Evolutionary conservation across 2,113 vertebrate species (phyloP).

Genomic region (Oreochromis tanganicae): DNA sequence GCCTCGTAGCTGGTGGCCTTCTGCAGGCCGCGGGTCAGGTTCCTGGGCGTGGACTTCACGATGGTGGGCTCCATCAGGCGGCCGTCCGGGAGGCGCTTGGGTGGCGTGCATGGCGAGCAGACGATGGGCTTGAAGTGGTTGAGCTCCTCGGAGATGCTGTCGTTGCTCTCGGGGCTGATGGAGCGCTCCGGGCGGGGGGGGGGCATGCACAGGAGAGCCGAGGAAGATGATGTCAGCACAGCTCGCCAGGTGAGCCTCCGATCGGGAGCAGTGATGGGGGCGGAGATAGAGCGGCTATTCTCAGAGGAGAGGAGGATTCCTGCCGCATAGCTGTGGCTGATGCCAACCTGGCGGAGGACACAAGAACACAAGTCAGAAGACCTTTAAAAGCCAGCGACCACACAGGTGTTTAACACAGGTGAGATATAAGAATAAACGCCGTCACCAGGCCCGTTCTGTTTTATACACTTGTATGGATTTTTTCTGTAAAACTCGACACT

Average conservation of each 20-base stretch:
- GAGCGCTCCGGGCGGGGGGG: slow-evolving; percentile 79
- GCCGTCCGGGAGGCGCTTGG: slow-evolving; percentile 88
- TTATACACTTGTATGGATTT: not conserved
- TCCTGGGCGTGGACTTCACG: slow-evolving; percentile 93
- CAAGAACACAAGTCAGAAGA: not conserved
- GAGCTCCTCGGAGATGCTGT: slow-evolving; percentile 96
- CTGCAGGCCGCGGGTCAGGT: slow-evolving; percentile 82
- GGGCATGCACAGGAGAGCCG: slow-evolving; percentile 3
- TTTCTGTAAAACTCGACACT: fast-evolving
- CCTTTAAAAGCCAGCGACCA: not conserved
- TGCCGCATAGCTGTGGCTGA: slow-evolving; percentile 69
- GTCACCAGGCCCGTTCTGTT: not conserved
- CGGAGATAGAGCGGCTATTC: slow-evolving; percentile 87
- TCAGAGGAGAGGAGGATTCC: slow-evolving; percentile 87
- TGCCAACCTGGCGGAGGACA: slow-evolving; percentile 34
- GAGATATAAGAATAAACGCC: not conserved
- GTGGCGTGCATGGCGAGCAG: slow-evolving; percentile 93
- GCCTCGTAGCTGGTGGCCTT: slow-evolving; percentile 88
- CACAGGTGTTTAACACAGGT: not conserved
- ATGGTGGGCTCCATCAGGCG: slow-evolving; percentile 83
- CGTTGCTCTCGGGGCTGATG: slow-evolving; percentile 93
- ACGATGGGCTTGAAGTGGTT: slow-evolving; percentile 99
- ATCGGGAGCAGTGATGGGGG: slow-evolving; percentile 76
- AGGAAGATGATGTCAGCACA: slow-evolving; percentile 37
- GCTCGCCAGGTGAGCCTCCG: slow-evolving; percentile 70